Base-by-base conservation (phyloP, 2,113 vertebrate genomes). In the Ellobius talpinus region DNA sequence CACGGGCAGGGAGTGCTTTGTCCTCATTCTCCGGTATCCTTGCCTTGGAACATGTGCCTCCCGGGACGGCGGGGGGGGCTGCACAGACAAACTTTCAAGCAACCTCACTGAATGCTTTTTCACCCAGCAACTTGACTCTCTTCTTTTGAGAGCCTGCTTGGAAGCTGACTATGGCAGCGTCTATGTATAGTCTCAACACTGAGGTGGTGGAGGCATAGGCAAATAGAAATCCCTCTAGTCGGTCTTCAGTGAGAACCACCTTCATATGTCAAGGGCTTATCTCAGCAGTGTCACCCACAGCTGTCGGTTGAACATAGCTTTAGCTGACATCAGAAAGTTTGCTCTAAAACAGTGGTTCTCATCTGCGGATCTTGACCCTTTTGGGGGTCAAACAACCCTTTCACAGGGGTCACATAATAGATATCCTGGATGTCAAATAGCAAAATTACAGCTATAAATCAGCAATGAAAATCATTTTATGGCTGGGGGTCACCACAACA, bases 1-100 rank as follows among this genome's bases (percentile, higher is more conserved):
- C 26, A 8, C 1, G 5, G 5, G 9, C 1, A 31, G 33, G 23
- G 36, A 2, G 23, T 9, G 23, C 8, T 29, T 14, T 31, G 2
- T 17, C 23, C 36, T 66, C 3, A 4, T 24, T 29, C 33, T 13
- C 23, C 2, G 5, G 50, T 19, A 31, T 19, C 31, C 39, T 3
- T 17, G 68, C 5, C 52, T 70, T 23, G 8, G 24, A 39, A 21
- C 3, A 5, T 6, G n/a, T 55, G n/a, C n/a, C 88, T 55, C 33
- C 31, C 31, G 26, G 39, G 13, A 21, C 7, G 29, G 29, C 3
- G 9, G 29, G 8, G 5, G 0, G 2, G 6, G 21, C 39, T 7
- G 33, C 23, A 61, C 74, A 45, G 19, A 2, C n/a, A 13, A 33
- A 36, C 26, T 29, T 74, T n/a, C 55, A 16, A 72, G 45, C 12